Percentiles rank a stretch among this genome's conserved stretches.
Conservation (phyloP, 2,113 vertebrate species). For the human (Homo sapiens) region GRCh38 chrX:31888001-31888500, state of each 20-base stretch:
- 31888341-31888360: neutral
- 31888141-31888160: neutral
- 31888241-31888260: neutral
- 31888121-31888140: neutral
- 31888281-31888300: neutral
- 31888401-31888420: neutral
- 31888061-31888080: neutral
- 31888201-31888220: neutral
- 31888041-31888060: neutral
- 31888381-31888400: neutral
- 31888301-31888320: neutral
- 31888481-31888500: slow-evolving; percentile 19
- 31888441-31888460: neutral
- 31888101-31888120: neutral
- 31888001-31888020: neutral
- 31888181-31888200: neutral
- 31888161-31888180: neutral
- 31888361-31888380: neutral
- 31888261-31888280: neutral
- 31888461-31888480: neutral
- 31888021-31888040: neutral
- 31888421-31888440: neutral
- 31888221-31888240: neutral
- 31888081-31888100: neutral
- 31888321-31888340: neutral